phyloP scores from a whole-genome alignment of 2,888 invertebrate genomes.

The Ectemnius continuus region DNA sequence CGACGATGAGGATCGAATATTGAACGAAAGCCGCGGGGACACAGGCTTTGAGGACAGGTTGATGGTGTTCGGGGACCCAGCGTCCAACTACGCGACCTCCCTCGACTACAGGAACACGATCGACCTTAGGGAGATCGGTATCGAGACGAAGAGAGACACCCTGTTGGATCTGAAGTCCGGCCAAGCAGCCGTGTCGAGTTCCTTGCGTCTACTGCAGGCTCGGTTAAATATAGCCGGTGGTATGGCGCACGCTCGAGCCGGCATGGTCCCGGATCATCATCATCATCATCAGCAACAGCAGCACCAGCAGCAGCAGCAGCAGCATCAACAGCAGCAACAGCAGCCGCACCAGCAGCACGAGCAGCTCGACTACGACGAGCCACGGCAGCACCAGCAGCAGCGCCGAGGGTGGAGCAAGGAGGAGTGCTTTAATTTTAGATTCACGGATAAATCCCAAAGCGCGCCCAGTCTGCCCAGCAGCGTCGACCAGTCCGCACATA shows the following conservation, averaged over 20 bases:
- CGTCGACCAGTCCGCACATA: slow-evolving; percentile 65
- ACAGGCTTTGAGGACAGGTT: slow-evolving; percentile 71
- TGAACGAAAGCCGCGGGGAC: slow-evolving; percentile 78
- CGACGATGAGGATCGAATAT: slow-evolving; percentile 68
- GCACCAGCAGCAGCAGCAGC: slow-evolving; percentile 50
- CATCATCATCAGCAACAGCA: slow-evolving; percentile 53
- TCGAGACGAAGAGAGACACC: slow-evolving; percentile 69
- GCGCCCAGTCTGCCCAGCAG: slow-evolving; percentile 75
- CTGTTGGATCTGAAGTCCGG: slow-evolving; percentile 70
- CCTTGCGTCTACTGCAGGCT: slow-evolving; percentile 66
- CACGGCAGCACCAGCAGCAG: slow-evolving; percentile 51
- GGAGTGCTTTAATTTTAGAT: slow-evolving; percentile 76
- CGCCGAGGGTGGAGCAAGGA: slow-evolving; percentile 61
- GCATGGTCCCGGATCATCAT: slow-evolving; percentile 61
- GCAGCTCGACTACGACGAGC: slow-evolving; percentile 54
- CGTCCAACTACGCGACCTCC: slow-evolving; percentile 66
- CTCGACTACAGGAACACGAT: slow-evolving; percentile 74
- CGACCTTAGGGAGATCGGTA: slow-evolving; percentile 74
- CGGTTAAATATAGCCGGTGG: slow-evolving; percentile 73
- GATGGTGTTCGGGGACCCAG: slow-evolving; percentile 72
- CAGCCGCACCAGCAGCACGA: slow-evolving; percentile 52
- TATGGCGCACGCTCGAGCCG: slow-evolving; percentile 58
- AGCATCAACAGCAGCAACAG: slow-evolving; percentile 41
- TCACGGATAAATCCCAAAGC: slow-evolving; percentile 76
- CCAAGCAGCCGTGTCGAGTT: slow-evolving; percentile 63